Conservation (phyloP, 2,888 invertebrate species). For the Oxytorus armatus region DNA sequence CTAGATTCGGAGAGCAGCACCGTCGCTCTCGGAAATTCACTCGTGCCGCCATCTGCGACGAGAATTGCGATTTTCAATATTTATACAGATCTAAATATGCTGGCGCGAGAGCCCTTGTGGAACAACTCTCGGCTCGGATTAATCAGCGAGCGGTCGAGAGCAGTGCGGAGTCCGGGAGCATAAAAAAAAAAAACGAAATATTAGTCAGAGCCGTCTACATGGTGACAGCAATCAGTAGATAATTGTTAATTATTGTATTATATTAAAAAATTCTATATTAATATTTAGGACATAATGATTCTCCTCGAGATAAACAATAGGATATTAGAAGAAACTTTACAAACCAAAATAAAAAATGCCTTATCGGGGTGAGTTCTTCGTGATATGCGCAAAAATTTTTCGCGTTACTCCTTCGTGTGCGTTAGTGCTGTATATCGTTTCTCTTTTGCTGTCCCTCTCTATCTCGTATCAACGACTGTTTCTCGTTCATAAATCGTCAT, state of each 20-base stretch:
- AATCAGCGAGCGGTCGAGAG: constrained; percentile 48
- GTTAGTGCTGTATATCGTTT: constrained; percentile 1
- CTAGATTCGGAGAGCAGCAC: neutral
- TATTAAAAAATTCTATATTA: constrained; percentile 72
- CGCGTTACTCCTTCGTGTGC: no score
- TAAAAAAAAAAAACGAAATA: constrained; percentile 48
- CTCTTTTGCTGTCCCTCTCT: neutral
- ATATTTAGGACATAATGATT: constrained; percentile 89
- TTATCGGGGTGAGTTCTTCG: constrained; percentile 93
- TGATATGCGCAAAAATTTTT: no score
- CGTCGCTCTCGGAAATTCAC: neutral
- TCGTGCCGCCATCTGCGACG: constrained; percentile 2
- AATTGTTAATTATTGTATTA: constrained; percentile 80
- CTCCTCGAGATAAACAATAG: constrained; percentile 99
- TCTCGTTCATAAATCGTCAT: constrained; percentile 10
- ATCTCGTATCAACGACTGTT: neutral
- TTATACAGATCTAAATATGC: no score
- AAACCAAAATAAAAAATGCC: constrained; percentile 98
- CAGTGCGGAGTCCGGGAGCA: constrained; percentile 1
- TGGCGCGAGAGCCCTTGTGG: no score
- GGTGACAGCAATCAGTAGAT: constrained; percentile 78
- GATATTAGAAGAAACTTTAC: constrained; percentile 98
- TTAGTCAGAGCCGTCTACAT: constrained; percentile 76
- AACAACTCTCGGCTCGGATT: constrained; percentile 26
- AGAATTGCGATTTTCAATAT: neutral